Evolutionary conservation across 92 coral and sea anemone species (phyloP), one percentile per base, ranked within the genome.

Genomic region (Epizoanthus ramosus): DNA sequence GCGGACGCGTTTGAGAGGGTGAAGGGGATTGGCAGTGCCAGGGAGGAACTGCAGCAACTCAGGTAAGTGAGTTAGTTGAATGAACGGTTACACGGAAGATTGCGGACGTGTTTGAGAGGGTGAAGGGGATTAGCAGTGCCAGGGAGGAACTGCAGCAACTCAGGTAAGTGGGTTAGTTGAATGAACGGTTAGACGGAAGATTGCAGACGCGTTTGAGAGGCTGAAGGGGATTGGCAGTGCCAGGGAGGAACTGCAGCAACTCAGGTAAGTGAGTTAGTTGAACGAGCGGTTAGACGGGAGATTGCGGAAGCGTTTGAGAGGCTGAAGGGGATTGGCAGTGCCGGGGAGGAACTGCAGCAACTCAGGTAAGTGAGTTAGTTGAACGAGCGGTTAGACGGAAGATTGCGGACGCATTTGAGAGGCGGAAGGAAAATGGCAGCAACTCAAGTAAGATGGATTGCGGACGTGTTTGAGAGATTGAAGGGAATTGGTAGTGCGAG

Each of bases 71-170:
- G 50, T 43, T 6, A 4, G 50, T 43, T 43, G 83, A 87, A 68
- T 57, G 80, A 12, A 74, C 93, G 12, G 92, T 90, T 8, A 87
- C 94, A 74, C 68, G 85, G 64, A 91, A 92, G 83, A 88, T 95
- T 69, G 90, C 96, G 0, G 95, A 92, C 67, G 93, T 91, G 25
- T 95, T 95, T 71, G 95, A 93, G 80, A 93, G 91, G 82, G 89
- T 95, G 18, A 83, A 87, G 12, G 98, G 96, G 24, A 79, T 93
- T 24, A 89, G 87, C 58, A 56, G 80, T n/a, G 91, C 97, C 9
- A 87, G 98, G 63, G 93, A 92, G 21, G 92, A 93, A 73, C 85
- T 93, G 37, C 92, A 88, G 71, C 86, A 87, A 74, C 91, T 93
- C 85, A 85, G 92, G 98, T 95, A 47, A 47, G 54, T 47, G 54